Base-by-base conservation (phyloP, 1,140 invertebrate species). In the Luehdorfia chinensis region DNA sequence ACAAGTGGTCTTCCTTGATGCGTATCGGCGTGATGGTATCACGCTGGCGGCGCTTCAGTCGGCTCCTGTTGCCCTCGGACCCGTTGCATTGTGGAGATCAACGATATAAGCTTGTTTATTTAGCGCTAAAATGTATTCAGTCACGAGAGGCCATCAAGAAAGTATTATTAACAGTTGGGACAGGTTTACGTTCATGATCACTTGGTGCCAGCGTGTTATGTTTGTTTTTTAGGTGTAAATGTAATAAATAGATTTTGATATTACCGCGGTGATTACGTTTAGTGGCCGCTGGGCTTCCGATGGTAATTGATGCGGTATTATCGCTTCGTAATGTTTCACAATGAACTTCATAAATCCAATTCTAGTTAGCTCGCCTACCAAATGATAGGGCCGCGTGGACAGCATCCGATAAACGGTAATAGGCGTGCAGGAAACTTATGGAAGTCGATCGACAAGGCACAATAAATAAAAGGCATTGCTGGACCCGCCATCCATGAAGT, bases 1-100 rank as follows among this genome's bases (percentile, higher is more conserved):
- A 86, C 83, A 84, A 80, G 59, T 84, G 75, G 81, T 84, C 81
- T 84, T 86, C 83, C 79, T 84, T 80, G 81, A 86, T 86, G 64
- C 66, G 60, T 86, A 86, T 84, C 81, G 74, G 70, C 41, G 79
- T 83, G 79, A 84, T 84, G 71, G 72, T 84, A 85, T 85, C 79
- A 63, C 46, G 48, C 56, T 47, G 47, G 72, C 80, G 78, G 78
- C 77, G 73, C 75, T 81, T 79, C 72, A 79, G 79, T 73, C 77
- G 74, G 76, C 73, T 66, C 59, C 76, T 68, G 67, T 65, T 73
- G 60, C 75, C 62, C 76, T 65, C 70, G 50, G 55, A 66, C 63
- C 61, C 63, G 64, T 60, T 68, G 72, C 67, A 75, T 84, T 77
- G 71, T 79, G 67, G 52, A 71, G 77, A 85, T 83, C 62, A 54